Percentiles rank a stretch among this genome's conserved stretches.
Evolutionary conservation across 2,113 vertebrate genomes (phyloP).

Genomic region (Pipra filicauda): DNA sequence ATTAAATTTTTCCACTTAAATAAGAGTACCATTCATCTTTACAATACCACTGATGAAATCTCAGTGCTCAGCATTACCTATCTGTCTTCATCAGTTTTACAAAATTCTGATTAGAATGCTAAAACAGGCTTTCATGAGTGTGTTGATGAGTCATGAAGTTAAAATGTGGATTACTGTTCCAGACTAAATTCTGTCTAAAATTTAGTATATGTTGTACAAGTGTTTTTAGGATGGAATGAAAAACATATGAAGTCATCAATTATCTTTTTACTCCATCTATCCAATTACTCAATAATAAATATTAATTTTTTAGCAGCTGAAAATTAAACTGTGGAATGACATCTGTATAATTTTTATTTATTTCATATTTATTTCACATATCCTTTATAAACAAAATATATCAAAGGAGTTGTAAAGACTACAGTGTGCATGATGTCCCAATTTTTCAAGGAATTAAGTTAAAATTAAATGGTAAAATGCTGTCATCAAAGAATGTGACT

Average conservation of each 20-base stretch:
- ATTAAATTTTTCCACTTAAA: background rate
- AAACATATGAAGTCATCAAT: background rate
- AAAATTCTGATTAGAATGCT: conserved; percentile 30
- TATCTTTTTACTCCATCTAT: background rate
- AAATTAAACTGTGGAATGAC: background rate
- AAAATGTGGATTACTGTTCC: background rate
- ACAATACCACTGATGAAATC: background rate
- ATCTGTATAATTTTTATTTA: background rate
- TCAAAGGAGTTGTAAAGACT: background rate
- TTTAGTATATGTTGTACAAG: background rate
- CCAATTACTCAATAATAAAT: background rate
- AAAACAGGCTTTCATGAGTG: background rate
- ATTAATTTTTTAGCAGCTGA: background rate
- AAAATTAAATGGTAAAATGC: background rate
- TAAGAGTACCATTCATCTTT: background rate
- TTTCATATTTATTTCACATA: background rate
- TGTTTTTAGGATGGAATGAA: background rate
- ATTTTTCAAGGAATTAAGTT: background rate
- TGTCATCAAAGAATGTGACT: background rate
- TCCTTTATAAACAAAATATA: background rate
- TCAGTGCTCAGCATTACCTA: background rate
- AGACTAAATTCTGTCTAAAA: background rate
- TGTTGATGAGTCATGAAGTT: background rate
- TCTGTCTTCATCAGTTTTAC: conserved; percentile 10
- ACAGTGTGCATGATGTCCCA: background rate